These are phyloP conservation scores for Taeniopygia guttata DNA, from an alignment of 2,797 vertebrate species.

Conservation along the genomic window DNA sequence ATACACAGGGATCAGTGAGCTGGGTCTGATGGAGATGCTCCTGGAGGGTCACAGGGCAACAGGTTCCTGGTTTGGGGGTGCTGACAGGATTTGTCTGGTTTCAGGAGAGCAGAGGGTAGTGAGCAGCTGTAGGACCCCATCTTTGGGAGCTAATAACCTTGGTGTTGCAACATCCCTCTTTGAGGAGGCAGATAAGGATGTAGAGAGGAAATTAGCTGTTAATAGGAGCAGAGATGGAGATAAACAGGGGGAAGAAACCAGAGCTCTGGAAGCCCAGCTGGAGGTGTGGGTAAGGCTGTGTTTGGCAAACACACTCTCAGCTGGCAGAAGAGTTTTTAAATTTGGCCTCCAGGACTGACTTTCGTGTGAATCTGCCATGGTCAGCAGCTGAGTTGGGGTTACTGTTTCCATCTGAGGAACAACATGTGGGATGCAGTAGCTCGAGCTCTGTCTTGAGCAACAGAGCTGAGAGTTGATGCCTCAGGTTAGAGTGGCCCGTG, in stretches of 20 bases:
- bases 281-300: not conserved
- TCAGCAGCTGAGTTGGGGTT: not conserved
- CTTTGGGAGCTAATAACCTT: not conserved
- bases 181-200: not conserved
- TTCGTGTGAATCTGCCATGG: not conserved
- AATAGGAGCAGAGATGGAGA: not conserved
- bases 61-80: not conserved
- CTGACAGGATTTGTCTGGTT: not conserved
- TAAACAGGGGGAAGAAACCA: not conserved
- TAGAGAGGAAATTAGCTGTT: not conserved
- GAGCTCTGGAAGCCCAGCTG: not conserved
- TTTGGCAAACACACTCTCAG: not conserved
- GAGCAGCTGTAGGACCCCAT: not conserved
- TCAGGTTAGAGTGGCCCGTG: not conserved
- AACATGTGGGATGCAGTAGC: not conserved
- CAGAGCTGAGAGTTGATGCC: not conserved
- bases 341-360: not conserved
- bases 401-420: not conserved
- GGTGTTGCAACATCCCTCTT: not conserved
- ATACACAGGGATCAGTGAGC: rapidly evolving
- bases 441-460: not conserved
- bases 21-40: not conserved
- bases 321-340: not conserved
- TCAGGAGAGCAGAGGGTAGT: not conserved
- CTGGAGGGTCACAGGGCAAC: rapidly evolving